Conservation (phyloP, 2,113 vertebrate genomes). For the Mixornis gularis region DNA sequence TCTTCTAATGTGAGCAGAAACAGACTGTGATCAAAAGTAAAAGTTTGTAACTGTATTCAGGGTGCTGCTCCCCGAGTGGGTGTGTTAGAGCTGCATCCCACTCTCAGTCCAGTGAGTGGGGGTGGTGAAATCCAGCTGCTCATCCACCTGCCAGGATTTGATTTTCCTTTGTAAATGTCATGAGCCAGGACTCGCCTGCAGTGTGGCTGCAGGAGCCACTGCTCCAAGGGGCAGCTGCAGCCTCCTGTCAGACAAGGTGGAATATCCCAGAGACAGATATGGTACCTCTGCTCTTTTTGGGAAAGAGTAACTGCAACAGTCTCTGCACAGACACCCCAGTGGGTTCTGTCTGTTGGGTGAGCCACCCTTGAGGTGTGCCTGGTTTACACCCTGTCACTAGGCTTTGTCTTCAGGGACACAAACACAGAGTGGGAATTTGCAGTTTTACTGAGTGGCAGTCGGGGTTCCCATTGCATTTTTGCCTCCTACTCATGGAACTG, state of each 20-base stretch:
- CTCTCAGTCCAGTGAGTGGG: background rate
- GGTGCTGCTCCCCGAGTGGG: background rate
- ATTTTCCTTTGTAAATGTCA: background rate
- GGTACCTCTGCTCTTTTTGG: background rate
- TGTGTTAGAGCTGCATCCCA: background rate
- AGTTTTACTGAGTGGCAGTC: no score
- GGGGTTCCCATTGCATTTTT: background rate
- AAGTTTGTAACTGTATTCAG: background rate
- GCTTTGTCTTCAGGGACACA: background rate
- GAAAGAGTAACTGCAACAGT: background rate
- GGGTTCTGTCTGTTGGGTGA: accelerated
- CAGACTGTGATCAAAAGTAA: background rate
- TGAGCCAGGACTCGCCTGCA: background rate
- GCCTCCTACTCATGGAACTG: accelerated
- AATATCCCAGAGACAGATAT: accelerated
- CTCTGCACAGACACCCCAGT: background rate
- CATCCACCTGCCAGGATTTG: background rate
- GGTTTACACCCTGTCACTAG: no score
- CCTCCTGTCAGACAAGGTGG: background rate
- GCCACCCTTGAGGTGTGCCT: accelerated
- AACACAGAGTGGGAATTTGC: background rate
- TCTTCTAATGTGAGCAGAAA: background rate
- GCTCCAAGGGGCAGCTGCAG: background rate
- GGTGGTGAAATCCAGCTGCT: background rate
- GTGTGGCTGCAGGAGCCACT: accelerated